Evolutionary conservation across 2,888 invertebrate species (phyloP).

Genomic region (Elegia similella): DNA sequence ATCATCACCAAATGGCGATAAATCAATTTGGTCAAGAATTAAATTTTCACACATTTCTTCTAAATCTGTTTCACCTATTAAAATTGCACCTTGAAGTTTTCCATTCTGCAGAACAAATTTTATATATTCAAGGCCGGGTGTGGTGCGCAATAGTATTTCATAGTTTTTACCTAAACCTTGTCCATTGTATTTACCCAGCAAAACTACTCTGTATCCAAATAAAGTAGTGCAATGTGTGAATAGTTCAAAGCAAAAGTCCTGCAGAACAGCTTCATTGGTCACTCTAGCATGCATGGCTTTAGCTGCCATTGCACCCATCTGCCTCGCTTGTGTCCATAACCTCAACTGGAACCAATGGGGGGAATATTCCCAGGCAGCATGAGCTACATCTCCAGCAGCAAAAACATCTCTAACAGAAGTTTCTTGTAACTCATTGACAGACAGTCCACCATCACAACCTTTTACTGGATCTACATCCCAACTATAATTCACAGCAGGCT

Average conservation of each 20-base stretch:
- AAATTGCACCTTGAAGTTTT: conserved; percentile 93
- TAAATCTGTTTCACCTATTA: conserved; percentile 97
- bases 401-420: conserved; percentile 90
- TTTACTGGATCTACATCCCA: conserved; percentile 76
- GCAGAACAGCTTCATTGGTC: conserved; percentile 84
- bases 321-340: conserved; percentile 98
- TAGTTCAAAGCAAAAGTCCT: conserved; percentile 98
- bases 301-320: conserved; percentile 98
- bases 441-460: conserved; percentile 90
- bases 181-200: conserved; percentile 96
- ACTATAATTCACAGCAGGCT: conserved; percentile 83
- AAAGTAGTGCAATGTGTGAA: conserved; percentile 98
- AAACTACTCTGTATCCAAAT: conserved; percentile 95
- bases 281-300: conserved; percentile 89
- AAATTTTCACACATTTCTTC: conserved; percentile 99
- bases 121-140: conserved; percentile 90
- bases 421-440: conserved; percentile 92
- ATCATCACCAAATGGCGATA: conserved; percentile 93
- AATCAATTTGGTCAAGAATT: conserved; percentile 95
- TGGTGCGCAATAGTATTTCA: conserved; percentile 92
- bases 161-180: conserved; percentile 91
- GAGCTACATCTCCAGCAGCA: conserved; percentile 98
- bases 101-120: conserved; percentile 94
- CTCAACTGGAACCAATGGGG: conserved; percentile 97
- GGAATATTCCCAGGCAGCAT: conserved; percentile 88